Base-by-base conservation (phyloP, 2,797 vertebrate species). In the Danio albolineatus region DNA sequence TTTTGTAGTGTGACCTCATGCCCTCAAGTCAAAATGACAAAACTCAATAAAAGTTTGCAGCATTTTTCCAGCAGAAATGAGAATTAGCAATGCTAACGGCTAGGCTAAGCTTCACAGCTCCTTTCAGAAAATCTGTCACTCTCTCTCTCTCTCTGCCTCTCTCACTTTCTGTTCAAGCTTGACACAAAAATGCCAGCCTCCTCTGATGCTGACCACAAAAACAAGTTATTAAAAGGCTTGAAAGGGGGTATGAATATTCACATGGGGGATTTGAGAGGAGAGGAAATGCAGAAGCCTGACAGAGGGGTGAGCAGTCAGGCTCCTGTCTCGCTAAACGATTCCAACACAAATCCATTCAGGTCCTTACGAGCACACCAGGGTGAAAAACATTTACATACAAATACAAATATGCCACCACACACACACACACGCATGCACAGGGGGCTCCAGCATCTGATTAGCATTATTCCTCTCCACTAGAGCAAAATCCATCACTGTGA, bases 381-480 rank as follows among this genome's bases (percentile, higher is more conserved):
- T 89, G 88, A 91, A 90, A 91, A 91, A 91, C 90, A 94, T 93
- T 93, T 92, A 92, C 92, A 94, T 94, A 92, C 89, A 93, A 93
- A 94, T 93, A 91, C 90, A 76, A 92, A 91, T 91, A 90, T 89
- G 88, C 91, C 86, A 64, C 82, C 85, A 83, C 86, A 85, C 83
- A 87, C 85, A 87, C 87, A 83, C 86, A 85, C 83, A 87, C 85
- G 87, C 87, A 86, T 80, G 85, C 75, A 53, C 67, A 83, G 75
- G 89, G 89, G 79, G 79, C 87, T 85, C 60, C 54, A 78, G 39
- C 21, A 46, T 38, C 49, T 73, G 59, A 79, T 73, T 79, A 62
- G 49, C 69, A 79, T 51, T 36, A 64, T 73, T 79, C 77, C 67
- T 62, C 38, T 71, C 36, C 49, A 77, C 67, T 43, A 44, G 46